Conservation (phyloP, 2,888 invertebrate genomes). For the Heliconius sara region DNA sequence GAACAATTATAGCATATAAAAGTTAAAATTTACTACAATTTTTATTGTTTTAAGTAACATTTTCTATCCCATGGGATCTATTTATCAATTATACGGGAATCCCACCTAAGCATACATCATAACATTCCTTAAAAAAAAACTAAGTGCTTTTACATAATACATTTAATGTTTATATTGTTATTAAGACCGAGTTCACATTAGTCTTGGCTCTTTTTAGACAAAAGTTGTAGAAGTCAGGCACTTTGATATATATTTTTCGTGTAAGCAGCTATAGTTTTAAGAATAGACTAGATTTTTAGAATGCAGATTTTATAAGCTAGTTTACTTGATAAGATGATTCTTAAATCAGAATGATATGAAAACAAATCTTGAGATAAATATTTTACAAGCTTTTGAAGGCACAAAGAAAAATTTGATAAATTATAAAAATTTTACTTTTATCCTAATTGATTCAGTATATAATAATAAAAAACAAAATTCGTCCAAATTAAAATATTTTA, state of each 20-base stretch:
- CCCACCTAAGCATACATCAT: background rate
- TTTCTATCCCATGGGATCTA: background rate
- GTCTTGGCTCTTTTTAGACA: background rate
- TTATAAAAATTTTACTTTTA: background rate
- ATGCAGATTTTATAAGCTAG: background rate
- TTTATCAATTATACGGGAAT: background rate
- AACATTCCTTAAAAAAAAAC: background rate
- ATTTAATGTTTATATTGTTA: background rate
- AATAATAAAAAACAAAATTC: background rate
- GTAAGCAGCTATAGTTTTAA: background rate
- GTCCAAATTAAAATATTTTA: background rate
- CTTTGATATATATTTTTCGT: background rate
- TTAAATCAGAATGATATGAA: background rate
- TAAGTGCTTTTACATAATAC: background rate
- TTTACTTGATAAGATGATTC: background rate
- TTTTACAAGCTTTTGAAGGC: background rate
- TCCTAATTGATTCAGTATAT: background rate
- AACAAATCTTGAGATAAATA: background rate
- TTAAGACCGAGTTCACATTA: background rate
- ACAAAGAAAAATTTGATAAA: background rate
- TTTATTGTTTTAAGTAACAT: too few species aligned
- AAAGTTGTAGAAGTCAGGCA: background rate
- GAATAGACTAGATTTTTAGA: slow-evolving; percentile 15
- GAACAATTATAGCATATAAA: background rate
- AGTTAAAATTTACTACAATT: too few species aligned